Conservation (phyloP, 2,797 vertebrate species). For the Babyrousa celebensis region DNA sequence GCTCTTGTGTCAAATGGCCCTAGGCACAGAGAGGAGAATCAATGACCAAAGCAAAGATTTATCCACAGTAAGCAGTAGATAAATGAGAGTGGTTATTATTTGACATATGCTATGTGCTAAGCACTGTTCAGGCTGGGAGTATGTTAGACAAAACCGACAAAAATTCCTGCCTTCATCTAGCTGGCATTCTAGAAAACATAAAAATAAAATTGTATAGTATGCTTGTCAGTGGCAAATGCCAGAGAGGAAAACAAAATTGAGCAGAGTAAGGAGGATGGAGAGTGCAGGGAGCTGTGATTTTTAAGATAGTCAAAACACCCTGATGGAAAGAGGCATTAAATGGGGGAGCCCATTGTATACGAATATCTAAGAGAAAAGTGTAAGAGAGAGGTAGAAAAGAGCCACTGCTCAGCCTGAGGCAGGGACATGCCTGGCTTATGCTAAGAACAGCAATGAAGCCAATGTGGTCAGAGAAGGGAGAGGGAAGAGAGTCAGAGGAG, state of each 20-base stretch:
- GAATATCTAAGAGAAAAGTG: neutral
- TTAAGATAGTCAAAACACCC: neutral
- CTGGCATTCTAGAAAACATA: slow-evolving; percentile 17
- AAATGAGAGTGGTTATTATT: neutral
- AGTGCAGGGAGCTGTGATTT: neutral
- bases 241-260: neutral
- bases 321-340: neutral
- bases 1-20: neutral
- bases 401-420: neutral
- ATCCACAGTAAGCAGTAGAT: neutral
- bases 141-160: neutral
- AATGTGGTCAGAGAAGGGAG: neutral
- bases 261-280: neutral
- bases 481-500: neutral
- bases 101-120: neutral
- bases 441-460: neutral
- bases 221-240: neutral
- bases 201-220: neutral
- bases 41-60: neutral
- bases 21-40: neutral
- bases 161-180: neutral
- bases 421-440: neutral
- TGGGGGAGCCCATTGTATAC: neutral
- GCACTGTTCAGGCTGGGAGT: neutral
- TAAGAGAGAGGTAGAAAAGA: neutral